These are phyloP conservation scores for Porites lutea DNA, from an alignment of 64 coral and sea anemone species.

Conservation along the genomic window DNA sequence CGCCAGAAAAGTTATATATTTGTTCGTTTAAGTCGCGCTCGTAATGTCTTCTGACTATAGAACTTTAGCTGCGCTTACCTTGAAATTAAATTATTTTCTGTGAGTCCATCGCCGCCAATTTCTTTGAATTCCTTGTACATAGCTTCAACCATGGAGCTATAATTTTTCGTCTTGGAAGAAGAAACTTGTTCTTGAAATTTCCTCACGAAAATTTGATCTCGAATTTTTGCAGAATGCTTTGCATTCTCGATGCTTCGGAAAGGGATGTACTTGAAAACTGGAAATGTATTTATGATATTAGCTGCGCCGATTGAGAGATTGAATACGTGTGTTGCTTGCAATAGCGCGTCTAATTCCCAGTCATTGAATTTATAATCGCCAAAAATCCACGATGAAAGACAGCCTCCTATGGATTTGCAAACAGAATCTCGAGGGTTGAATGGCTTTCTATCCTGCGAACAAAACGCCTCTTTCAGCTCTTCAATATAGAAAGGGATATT, in stretches of 20 bases:
- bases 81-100: neutral
- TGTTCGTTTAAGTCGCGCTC: too few species aligned
- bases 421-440: neutral
- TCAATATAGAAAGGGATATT: constrained; percentile 35
- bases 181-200: constrained; percentile 60
- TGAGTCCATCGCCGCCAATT: constrained; percentile 17
- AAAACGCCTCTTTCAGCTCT: constrained; percentile 10
- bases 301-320: constrained; percentile 39
- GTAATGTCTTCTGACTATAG: too few species aligned
- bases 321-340: constrained; percentile 38
- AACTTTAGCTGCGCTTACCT: neutral
- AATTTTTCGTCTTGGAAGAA: constrained; percentile 7
- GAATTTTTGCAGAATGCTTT: neutral
- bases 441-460: neutral
- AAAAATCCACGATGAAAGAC: constrained; percentile 36
- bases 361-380: constrained; percentile 19
- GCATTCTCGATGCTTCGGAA: constrained; percentile 37
- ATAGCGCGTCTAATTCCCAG: constrained; percentile 32
- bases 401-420: constrained; percentile 48
- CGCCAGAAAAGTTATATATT: too few species aligned
- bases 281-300: constrained; percentile 69
- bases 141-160: constrained; percentile 47
- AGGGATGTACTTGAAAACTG: constrained; percentile 52
- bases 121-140: constrained; percentile 32
- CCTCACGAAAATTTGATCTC: constrained; percentile 67